A percentile compares a stretch with the other conserved stretches of the same genome.
Evolutionary conservation across 2,888 invertebrate species (phyloP).

Genomic region (Campaea margaritaria): DNA sequence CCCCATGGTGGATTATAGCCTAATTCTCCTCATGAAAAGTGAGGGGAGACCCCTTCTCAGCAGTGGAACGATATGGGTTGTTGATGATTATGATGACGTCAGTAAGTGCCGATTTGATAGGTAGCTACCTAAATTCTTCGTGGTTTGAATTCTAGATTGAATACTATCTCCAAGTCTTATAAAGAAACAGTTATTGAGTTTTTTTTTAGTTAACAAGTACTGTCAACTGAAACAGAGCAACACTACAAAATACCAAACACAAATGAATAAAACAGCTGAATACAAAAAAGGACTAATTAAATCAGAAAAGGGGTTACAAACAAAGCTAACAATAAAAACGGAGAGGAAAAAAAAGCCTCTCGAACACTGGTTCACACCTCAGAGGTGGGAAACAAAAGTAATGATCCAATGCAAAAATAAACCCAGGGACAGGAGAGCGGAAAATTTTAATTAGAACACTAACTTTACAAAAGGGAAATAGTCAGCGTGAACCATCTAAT

Average conservation of each 20-base stretch:
- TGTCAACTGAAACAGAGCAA: slow-evolving; percentile 14
- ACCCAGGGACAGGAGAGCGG: slow-evolving; percentile 61
- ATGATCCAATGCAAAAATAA: slow-evolving; percentile 60
- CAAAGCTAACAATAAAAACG: slow-evolving; percentile 56
- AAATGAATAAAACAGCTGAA: slow-evolving; percentile 44
- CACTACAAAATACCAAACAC: slow-evolving; percentile 27
- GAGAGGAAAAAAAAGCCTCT: slow-evolving; percentile 59
- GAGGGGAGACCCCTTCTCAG: too few relatives aligned
- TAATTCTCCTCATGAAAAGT: too few relatives aligned
- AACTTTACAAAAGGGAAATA: slow-evolving; percentile 64
- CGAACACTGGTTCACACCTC: slow-evolving; percentile 75
- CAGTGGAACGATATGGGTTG: too few relatives aligned
- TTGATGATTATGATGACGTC: too few relatives aligned
- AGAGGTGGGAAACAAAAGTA: slow-evolving; percentile 79
- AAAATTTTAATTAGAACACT: slow-evolving; percentile 82
- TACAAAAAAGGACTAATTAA: slow-evolving; percentile 62
- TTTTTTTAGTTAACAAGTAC: background rate
- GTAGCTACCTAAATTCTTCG: too few relatives aligned
- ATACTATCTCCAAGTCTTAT: too few relatives aligned
- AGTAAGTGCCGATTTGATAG: too few relatives aligned
- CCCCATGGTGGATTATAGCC: too few relatives aligned
- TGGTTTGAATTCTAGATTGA: too few relatives aligned
- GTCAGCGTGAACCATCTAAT: slow-evolving; percentile 73
- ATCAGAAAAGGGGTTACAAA: slow-evolving; percentile 60
- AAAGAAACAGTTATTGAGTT: too few relatives aligned